Evolutionary conservation across 2,888 invertebrate genomes (phyloP).

Genomic region (Uloborus plumipes): DNA sequence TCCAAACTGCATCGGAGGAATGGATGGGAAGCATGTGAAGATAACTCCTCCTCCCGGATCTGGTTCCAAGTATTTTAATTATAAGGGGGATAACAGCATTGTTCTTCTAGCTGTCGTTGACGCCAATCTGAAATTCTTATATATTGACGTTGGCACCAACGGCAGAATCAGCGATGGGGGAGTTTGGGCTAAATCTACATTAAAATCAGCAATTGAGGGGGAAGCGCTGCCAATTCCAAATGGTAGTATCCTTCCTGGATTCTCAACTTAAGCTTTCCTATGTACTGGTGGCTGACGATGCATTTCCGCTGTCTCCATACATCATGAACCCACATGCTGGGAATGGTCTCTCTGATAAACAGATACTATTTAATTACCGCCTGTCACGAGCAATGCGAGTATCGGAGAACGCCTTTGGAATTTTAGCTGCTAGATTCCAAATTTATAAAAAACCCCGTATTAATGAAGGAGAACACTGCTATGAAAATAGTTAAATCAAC

Average conservation of each 20-base stretch:
- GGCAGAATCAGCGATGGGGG: conserved; percentile 19
- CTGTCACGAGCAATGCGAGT: not conserved
- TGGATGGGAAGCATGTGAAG: conserved; percentile 4
- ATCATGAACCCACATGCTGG: not conserved
- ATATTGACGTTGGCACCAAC: conserved; percentile 21
- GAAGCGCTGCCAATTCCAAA: not conserved
- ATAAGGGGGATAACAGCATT: no score
- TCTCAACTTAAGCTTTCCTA: not conserved
- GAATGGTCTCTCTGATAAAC: not conserved
- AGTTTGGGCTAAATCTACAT: not conserved
- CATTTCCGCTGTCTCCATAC: conserved; percentile 8
- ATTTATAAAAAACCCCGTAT: not conserved
- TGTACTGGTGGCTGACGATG: conserved; percentile 18
- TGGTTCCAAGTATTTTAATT: not conserved
- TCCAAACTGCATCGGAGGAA: no score
- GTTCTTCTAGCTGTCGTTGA: conserved; percentile 15
- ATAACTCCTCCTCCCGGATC: conserved; percentile 8
- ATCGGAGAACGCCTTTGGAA: conserved; percentile 9
- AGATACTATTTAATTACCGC: not conserved
- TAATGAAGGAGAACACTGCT: not conserved
- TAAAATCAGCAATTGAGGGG: not conserved
- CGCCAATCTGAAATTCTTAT: conserved; percentile 14
- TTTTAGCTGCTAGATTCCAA: not conserved
- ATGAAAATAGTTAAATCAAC: not conserved
- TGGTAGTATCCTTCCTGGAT: not conserved